Conservation (phyloP, 1,140 invertebrate genomes). For the Triops longicaudatus region DNA sequence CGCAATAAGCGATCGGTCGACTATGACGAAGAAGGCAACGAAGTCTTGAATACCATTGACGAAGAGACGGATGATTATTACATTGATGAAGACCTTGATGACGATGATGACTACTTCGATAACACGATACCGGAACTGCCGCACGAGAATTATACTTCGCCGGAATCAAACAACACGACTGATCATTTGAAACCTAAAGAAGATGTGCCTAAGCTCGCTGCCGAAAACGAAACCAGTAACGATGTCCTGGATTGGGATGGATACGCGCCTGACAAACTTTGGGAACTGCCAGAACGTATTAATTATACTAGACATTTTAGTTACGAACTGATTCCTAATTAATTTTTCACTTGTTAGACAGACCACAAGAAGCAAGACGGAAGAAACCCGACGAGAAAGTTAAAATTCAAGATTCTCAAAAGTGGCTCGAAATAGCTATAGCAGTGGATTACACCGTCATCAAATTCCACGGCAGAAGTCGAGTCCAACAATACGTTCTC, state of each 20-base stretch:
- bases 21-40: slow-evolving; percentile 28
- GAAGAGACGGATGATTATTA: slow-evolving; percentile 19
- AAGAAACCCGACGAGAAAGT: slow-evolving; percentile 20
- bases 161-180: neutral
- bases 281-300: slow-evolving; percentile 33
- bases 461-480: slow-evolving; percentile 55
- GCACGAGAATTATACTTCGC: neutral
- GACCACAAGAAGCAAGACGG: slow-evolving; percentile 22
- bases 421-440: slow-evolving; percentile 60
- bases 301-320: slow-evolving; percentile 43
- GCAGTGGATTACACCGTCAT: slow-evolving; percentile 59
- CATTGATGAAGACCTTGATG: slow-evolving; percentile 24
- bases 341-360: neutral
- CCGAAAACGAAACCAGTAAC: neutral
- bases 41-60: slow-evolving; percentile 18
- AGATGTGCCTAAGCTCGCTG: neutral
- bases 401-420: slow-evolving; percentile 29
- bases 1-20: slow-evolving; percentile 31
- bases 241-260: slow-evolving; percentile 19
- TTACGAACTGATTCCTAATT: slow-evolving; percentile 36
- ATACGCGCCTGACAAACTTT: slow-evolving; percentile 25
- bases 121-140: neutral
- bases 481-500: slow-evolving; percentile 59
- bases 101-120: slow-evolving; percentile 22
- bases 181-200: neutral